phyloP scores from a whole-genome alignment of 2,888 invertebrate species.

The Pachydiplax longipennis region DNA sequence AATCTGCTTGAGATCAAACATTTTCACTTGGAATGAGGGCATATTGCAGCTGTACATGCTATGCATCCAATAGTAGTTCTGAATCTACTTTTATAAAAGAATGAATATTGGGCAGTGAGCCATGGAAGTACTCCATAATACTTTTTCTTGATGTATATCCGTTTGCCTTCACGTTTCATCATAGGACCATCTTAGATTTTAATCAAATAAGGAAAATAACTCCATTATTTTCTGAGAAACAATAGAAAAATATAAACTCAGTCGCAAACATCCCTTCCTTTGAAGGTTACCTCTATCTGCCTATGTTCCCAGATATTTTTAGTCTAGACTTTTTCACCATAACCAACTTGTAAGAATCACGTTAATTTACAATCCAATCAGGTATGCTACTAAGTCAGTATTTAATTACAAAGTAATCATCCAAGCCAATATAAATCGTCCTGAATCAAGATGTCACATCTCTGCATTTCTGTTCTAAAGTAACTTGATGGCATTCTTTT shows the following conservation, averaged over 20 bases:
- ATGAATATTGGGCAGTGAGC: conserved; percentile 15
- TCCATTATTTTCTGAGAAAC: conserved; percentile 1
- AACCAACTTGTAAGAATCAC: neutral
- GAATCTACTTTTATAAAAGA: neutral
- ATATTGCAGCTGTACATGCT: conserved; percentile 12
- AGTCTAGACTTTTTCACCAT: neutral
- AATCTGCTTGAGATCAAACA: conserved; percentile 18
- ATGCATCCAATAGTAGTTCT: neutral
- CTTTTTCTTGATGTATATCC: neutral
- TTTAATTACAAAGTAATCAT: conserved; percentile 1
- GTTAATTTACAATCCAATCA: neutral
- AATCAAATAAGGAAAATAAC: neutral
- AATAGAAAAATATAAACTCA: conserved; percentile 40
- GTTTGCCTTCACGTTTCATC: neutral
- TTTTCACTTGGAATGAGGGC: conserved; percentile 24
- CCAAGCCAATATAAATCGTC: neutral
- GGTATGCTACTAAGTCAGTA: conserved; percentile 15
- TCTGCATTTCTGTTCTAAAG: conserved; percentile 2
- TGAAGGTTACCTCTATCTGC: neutral
- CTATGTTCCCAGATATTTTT: neutral
- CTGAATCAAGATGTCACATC: neutral
- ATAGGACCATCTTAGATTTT: neutral
- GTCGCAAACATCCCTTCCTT: neutral
- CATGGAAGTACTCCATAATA: conserved; percentile 14
- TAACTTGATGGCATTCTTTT: neutral